Percentiles rank a stretch among this genome's conserved stretches.
phyloP scores from a whole-genome alignment of 2,888 invertebrate species.

The Gonocerus acuteangulatus region DNA sequence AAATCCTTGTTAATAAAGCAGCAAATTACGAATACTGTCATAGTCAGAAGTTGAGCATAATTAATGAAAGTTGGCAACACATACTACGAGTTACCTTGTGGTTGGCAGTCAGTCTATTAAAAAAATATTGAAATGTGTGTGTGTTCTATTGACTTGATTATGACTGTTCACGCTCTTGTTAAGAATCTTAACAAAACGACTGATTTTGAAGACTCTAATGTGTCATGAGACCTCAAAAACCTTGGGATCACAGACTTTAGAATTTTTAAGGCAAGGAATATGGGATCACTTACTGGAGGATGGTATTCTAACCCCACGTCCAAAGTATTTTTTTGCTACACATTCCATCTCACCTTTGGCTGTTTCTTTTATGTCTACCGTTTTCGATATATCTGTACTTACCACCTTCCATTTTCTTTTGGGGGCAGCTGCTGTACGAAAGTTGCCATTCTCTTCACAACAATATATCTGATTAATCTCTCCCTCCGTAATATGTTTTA shows the following conservation, averaged over 20 bases:
- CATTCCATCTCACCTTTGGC: conserved; percentile 93
- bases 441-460: no score
- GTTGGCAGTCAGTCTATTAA: no score
- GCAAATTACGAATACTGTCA: no score
- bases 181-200: conserved; percentile 15
- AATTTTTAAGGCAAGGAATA: conserved; percentile 95
- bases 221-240: conserved; percentile 25
- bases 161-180: conserved; percentile 8
- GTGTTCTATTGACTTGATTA: no score
- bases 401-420: neutral
- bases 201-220: conserved; percentile 9
- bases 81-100: no score
- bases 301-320: conserved; percentile 99
- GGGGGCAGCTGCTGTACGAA: no score
- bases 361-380: conserved; percentile 87
- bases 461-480: no score
- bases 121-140: no score
- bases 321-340: conserved; percentile 96
- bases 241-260: conserved; percentile 92
- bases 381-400: conserved; percentile 77
- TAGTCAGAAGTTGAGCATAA: no score
- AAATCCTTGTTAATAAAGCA: no score
- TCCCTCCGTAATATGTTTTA: no score
- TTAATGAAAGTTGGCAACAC: no score
- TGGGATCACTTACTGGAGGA: conserved; percentile 98